Percentiles rank a stretch among this genome's conserved stretches.
These are phyloP conservation scores for Microctenopoma lineatum DNA, from an alignment of 2,797 vertebrate species.

Conservation along the genomic window DNA sequence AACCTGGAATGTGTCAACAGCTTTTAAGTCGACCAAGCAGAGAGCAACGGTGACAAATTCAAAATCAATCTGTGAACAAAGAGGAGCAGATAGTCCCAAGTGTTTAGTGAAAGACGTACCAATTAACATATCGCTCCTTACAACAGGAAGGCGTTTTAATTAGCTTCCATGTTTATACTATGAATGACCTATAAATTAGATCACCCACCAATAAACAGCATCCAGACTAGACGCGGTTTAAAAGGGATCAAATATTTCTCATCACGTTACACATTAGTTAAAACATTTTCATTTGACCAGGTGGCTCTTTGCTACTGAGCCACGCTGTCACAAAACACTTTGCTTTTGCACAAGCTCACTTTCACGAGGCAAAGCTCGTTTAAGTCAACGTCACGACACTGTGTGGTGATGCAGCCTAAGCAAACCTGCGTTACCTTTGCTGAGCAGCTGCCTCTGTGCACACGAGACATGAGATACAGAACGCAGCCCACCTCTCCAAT, in stretches of 20 bases:
- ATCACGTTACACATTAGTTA: not conserved
- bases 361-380: no score
- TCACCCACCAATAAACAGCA: not conserved
- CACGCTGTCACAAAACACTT: not conserved
- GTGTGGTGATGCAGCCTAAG: no score
- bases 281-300: not conserved
- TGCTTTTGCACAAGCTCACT: no score
- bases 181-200: not conserved
- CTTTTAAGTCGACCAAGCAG: slow-evolving; percentile 70
- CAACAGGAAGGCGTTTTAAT: not conserved
- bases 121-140: slow-evolving; percentile 47
- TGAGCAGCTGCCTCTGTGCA: no score
- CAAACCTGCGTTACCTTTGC: no score
- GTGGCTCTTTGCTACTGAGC: not conserved
- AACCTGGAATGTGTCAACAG: slow-evolving; percentile 76
- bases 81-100: slow-evolving; percentile 51
- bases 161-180: not conserved
- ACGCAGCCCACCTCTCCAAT: no score
- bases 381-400: no score
- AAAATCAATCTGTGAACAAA: slow-evolving; percentile 69
- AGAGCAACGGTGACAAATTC: slow-evolving; percentile 64
- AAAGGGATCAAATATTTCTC: slow-evolving; percentile 3
- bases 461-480: no score
- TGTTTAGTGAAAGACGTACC: slow-evolving; percentile 45
- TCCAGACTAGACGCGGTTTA: slow-evolving; percentile 1